phyloP scores from a whole-genome alignment of 2,113 vertebrate species.

The Talpa occidentalis region DNA sequence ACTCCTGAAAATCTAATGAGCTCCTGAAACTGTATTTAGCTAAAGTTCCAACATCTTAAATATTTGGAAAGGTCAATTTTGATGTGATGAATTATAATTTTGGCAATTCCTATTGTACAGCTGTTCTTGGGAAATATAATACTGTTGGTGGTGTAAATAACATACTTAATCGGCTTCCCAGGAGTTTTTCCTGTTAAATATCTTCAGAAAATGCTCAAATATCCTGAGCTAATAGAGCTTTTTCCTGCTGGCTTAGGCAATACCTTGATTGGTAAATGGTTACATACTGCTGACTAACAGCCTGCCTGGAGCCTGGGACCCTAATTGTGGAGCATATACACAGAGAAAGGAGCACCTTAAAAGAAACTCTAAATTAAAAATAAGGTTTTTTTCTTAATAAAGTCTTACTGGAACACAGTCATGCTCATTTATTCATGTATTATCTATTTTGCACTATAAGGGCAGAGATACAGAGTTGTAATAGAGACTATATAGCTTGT shows the following conservation, averaged over 20 bases:
- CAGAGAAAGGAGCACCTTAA: background rate
- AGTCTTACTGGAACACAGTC: too few relatives aligned
- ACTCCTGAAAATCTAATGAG: slow-evolving; percentile 70
- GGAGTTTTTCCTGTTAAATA: slow-evolving; percentile 47
- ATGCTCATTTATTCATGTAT: too few relatives aligned
- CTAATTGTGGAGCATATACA: background rate
- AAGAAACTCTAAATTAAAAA: background rate
- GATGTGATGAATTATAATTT: slow-evolving; percentile 68
- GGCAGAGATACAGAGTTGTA: too few relatives aligned
- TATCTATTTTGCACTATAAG: too few relatives aligned
- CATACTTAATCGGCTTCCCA: background rate
- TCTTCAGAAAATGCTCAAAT: slow-evolving; percentile 35
- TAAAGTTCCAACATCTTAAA: slow-evolving; percentile 73
- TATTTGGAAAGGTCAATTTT: slow-evolving; percentile 80
- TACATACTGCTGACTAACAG: background rate
- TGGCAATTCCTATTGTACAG: slow-evolving; percentile 38
- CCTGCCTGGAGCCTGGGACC: background rate
- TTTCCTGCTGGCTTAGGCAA: background rate
- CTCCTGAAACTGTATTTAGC: slow-evolving; percentile 68
- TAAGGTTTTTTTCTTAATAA: background rate
- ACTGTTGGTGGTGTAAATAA: slow-evolving; percentile 32
- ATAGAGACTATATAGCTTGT: too few relatives aligned
- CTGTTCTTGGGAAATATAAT: slow-evolving; percentile 63
- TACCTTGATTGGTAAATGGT: background rate
- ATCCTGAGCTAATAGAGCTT: background rate